Evolutionary conservation across 2,888 invertebrate species (phyloP).

Genomic region (Macaria liturata): DNA sequence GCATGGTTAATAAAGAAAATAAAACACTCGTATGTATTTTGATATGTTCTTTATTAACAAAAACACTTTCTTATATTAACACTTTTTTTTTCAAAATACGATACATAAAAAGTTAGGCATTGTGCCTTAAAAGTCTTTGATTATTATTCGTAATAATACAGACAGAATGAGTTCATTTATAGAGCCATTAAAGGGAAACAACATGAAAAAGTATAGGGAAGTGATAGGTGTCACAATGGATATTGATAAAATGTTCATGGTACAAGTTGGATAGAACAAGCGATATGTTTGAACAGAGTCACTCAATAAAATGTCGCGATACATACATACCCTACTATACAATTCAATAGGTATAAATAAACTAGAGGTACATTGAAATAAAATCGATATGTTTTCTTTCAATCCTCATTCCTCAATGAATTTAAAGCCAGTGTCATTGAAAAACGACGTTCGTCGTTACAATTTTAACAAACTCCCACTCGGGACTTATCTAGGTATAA

Average conservation of each 20-base stretch:
- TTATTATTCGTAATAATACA: constrained; percentile 60
- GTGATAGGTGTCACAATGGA: constrained; percentile 7
- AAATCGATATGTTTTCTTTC: constrained; percentile 41
- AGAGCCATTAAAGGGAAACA: constrained; percentile 52
- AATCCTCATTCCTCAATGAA: constrained; percentile 17
- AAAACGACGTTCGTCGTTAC: constrained; percentile 25
- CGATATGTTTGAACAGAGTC: constrained; percentile 3
- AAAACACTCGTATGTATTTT: constrained; percentile 51
- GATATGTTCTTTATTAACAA: constrained; percentile 75
- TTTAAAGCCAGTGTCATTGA: constrained; percentile 37
- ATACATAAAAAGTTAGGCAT: constrained; percentile 79
- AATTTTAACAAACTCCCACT: constrained; percentile 30
- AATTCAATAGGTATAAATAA: constrained; percentile 5
- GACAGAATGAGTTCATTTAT: constrained; percentile 78
- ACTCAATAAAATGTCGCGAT: constrained; percentile 10
- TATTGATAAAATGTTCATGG: constrained; percentile 8
- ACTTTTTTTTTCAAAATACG: constrained; percentile 68
- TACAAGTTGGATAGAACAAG: constrained; percentile 9
- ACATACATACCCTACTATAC: constrained; percentile 6
- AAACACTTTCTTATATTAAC: constrained; percentile 70
- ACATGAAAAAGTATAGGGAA: constrained; percentile 19
- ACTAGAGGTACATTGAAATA: constrained; percentile 35
- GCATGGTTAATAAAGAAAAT: constrained; percentile 37
- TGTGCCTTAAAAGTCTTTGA: constrained; percentile 78
- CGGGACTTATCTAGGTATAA: constrained; percentile 25